phyloP scores from a whole-genome alignment of 2,797 vertebrate genomes.

The Artibeus lituratus region DNA sequence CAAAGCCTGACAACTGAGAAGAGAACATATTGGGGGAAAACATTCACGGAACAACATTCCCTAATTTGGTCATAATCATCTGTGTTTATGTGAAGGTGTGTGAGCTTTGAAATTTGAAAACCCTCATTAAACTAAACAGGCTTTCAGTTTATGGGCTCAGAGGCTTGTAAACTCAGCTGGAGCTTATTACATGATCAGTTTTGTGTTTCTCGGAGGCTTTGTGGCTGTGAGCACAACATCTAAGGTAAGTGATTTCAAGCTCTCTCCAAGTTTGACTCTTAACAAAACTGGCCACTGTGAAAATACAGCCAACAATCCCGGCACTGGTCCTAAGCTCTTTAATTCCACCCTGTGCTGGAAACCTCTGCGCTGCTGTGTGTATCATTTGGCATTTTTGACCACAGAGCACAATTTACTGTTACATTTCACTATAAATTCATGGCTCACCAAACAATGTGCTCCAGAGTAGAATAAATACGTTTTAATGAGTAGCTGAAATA shows the following conservation, averaged over 20 bases:
- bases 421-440: conserved; percentile 66
- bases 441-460: conserved; percentile 59
- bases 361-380: conserved; percentile 25
- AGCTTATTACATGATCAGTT: conserved; percentile 65
- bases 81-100: conserved; percentile 69
- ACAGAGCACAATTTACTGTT: conserved; percentile 73
- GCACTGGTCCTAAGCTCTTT: conserved; percentile 54
- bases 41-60: conserved; percentile 57
- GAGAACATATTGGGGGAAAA: conserved; percentile 64
- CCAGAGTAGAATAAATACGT: conserved; percentile 73
- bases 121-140: conserved; percentile 63
- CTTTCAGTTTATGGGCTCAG: conserved; percentile 41
- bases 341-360: conserved; percentile 57
- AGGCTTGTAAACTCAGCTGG: conserved; percentile 63
- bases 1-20: conserved; percentile 55
- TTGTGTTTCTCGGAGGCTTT: conserved; percentile 46
- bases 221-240: conserved; percentile 52
- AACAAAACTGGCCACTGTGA: conserved; percentile 71
- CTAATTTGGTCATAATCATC: conserved; percentile 69
- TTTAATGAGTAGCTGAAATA: conserved; percentile 72
- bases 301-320: conserved; percentile 57
- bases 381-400: conserved; percentile 71
- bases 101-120: conserved; percentile 74
- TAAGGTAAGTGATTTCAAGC: conserved; percentile 58
- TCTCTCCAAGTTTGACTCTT: conserved; percentile 50